Base-by-base conservation (phyloP, 2,888 invertebrate species). In the Sinohyriopsis cumingii region DNA sequence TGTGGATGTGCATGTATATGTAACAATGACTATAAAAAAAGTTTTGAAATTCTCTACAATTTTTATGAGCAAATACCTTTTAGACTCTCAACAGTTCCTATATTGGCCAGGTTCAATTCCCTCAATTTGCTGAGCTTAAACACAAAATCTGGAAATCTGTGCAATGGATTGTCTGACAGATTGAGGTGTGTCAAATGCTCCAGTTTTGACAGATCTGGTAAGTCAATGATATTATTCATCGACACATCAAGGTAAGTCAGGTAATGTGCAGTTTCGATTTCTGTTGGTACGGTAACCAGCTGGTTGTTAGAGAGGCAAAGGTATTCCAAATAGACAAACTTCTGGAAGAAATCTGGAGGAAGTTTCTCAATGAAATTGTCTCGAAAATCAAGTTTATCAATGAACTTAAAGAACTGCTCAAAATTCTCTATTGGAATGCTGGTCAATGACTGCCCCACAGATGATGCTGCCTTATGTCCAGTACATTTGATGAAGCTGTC, bases 111-210 rank as follows among this genome's bases (percentile, higher is more conserved):
- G 65, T 73, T 60, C 19, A 86, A 79, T 63, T 81, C 77, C 59
- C 72, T 75, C 56, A 87, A 69, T 9, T 73, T 78, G 0, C 53
- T 33, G 20, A 82, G 71, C 15, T 76, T 65, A 25, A 68, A 72
- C 15, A 81, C 65, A 4, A 83, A 65, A 5, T 62, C 57, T 12
- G 84, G 85, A 19, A 85, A 57, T 12, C 63, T 71, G 7, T 72
- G 66, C 18, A 86, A 67, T 5, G 83, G 83, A 63, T 86, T 86
- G 67, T 80, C 72, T 20, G 83, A 82, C 33, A 87, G 81, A 59
- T 82, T 76, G 55, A 87, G 68, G 24, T 68, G 73, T 33, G 69
- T 62, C 12, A 87, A 67, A 45, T 71, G 73, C 24, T 73, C 67
- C 55, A 75, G 71, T 20, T 45, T 45, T 19, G 79, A 64, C 28